phyloP scores from a whole-genome alignment of 1,140 invertebrate species.

The Nilaparvata lugens region DNA sequence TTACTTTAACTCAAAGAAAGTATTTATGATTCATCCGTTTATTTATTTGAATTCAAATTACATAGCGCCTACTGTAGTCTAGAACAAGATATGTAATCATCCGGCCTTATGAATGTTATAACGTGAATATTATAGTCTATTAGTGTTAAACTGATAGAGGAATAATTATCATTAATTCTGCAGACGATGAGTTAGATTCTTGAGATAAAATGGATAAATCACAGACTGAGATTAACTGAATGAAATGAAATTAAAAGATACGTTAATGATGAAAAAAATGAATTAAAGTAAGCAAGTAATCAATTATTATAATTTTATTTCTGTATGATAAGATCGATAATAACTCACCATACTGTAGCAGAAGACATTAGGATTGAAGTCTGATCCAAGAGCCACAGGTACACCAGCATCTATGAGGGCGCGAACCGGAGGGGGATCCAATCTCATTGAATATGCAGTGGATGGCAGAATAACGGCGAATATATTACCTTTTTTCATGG shows the following conservation, averaged over 20 bases:
- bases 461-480: not conserved
- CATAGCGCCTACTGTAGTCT: too few relatives aligned
- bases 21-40: too few relatives aligned
- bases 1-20: too few relatives aligned
- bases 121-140: too few relatives aligned
- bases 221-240: too few relatives aligned
- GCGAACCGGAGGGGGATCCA: not conserved
- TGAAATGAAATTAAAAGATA: too few relatives aligned
- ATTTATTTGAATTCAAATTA: too few relatives aligned
- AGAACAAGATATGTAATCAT: too few relatives aligned
- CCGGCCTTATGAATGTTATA: too few relatives aligned
- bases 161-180: not conserved
- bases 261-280: not conserved
- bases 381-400: not conserved
- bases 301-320: not conserved
- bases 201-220: not conserved
- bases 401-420: not conserved
- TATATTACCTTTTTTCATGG: not conserved
- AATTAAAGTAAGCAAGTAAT: not conserved
- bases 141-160: too few relatives aligned
- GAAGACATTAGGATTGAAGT: not conserved
- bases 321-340: not conserved
- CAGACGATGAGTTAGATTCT: not conserved
- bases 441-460: not conserved
- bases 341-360: slow-evolving; percentile 1